phyloP scores from a whole-genome alignment of 2,797 vertebrate species.

The Liparis tanakae region DNA sequence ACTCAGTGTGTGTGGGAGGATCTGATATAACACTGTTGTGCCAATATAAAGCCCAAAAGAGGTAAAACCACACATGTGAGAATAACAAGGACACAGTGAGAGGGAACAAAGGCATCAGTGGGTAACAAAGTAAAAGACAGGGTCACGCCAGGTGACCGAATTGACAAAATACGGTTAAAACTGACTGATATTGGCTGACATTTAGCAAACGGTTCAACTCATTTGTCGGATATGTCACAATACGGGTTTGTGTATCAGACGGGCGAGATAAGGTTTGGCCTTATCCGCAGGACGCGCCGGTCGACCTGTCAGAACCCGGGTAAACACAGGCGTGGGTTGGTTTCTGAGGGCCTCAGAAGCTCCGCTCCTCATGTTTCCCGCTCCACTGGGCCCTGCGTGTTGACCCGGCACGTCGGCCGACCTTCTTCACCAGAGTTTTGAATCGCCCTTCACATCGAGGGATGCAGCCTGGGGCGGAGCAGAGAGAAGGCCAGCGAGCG shows the following conservation, averaged over 20 bases:
- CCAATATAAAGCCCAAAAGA: constrained; percentile 8
- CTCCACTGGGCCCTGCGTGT: constrained; percentile 52
- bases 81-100: constrained; percentile 7
- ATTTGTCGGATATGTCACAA: constrained; percentile 54
- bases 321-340: constrained; percentile 63
- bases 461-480: constrained; percentile 35
- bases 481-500: background rate
- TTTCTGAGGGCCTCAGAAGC: constrained; percentile 54
- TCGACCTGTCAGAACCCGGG: constrained; percentile 53
- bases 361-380: constrained; percentile 46
- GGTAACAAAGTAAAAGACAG: constrained; percentile 6
- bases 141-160: constrained; percentile 23
- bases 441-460: constrained; percentile 45
- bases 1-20: constrained; percentile 4
- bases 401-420: constrained; percentile 45
- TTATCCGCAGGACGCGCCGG: constrained; percentile 52
- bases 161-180: constrained; percentile 44
- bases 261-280: constrained; percentile 64
- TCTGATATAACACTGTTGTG: background rate
- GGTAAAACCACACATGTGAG: background rate
- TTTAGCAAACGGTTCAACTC: constrained; percentile 67
- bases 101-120: background rate
- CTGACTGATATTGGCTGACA: constrained; percentile 74
- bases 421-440: constrained; percentile 69
- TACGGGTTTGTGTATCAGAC: constrained; percentile 39